Evolutionary conservation across 2,113 vertebrate species (phyloP), one percentile per base, ranked within the genome.

Genomic region (Egretta garzetta): DNA sequence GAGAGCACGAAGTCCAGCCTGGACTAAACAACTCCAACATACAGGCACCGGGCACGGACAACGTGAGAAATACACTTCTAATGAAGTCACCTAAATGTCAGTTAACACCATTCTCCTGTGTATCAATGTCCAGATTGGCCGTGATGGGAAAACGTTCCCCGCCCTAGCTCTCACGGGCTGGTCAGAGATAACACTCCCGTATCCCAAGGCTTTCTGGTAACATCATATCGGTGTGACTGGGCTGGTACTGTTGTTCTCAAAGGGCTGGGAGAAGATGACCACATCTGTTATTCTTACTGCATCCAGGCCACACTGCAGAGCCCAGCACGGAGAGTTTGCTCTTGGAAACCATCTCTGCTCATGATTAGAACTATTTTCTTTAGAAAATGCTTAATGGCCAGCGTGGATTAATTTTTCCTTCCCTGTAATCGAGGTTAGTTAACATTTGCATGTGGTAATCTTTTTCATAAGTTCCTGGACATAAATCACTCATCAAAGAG

Each of bases 341-440:
- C 93, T 80, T 86, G 47, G 73, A 87, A 66, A 76, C 37, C 23
- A n/a, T 28, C 82, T 90, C 66, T 63, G 87, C 37, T 83, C 82
- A 50, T 1, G 49, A 86, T 47, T 84, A 95, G 85, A 68, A 43
- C 13, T 90, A 32, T 89, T 96, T 96, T 90, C 87, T 90, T 85
- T 66, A 58, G 71, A 86, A 95, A 88, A 84, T 2, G 5, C 67
- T 88, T 86, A 62, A 75, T 74, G 86, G 73, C 24, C 24, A 22
- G 21, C 1, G 6, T 7, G 41, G 39, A 80, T 80, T 71, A 62
- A 82, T 90, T 91, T 92, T 84, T 82, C 70, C 73, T 92, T 80
- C 92, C 85, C 80, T 74, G 75, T 83, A 96, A 95, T 91, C 4
- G 11, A 96, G 72, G 80, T 84, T 89, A 72, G 80, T 83, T 96